A percentile compares a stretch with the other conserved stretches of the same genome.
phyloP scores from a whole-genome alignment of 2,113 vertebrate genomes.

The Lophius piscatorius region DNA sequence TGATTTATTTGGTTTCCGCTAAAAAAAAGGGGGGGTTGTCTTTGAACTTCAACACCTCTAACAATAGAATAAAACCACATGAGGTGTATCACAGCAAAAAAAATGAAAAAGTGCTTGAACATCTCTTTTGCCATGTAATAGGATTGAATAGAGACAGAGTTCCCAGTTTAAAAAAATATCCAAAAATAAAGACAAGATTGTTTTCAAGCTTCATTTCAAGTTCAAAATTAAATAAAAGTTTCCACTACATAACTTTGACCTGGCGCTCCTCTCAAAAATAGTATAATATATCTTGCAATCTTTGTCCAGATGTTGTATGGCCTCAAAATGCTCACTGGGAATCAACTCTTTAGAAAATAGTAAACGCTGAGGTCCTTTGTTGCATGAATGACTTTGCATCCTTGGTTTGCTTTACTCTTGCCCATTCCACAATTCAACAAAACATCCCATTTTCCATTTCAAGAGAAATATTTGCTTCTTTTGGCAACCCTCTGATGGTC shows the following conservation, averaged over 20 bases:
- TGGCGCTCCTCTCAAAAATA: neutral
- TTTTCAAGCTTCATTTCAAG: no score
- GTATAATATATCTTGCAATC: slow-evolving; percentile 18
- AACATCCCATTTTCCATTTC: slow-evolving; percentile 60
- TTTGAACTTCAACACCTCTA: no score
- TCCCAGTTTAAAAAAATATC: slow-evolving; percentile 1
- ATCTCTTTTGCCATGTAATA: neutral
- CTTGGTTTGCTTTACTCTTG: slow-evolving; percentile 41
- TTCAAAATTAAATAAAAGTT: neutral
- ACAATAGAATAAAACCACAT: no score
- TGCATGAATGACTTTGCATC: slow-evolving; percentile 37
- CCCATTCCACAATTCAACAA: slow-evolving; percentile 42
- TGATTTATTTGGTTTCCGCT: no score
- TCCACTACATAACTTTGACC: neutral
- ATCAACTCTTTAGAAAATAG: slow-evolving; percentile 37
- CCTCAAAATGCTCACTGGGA: slow-evolving; percentile 42
- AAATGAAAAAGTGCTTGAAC: no score
- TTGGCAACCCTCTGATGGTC: slow-evolving; percentile 49
- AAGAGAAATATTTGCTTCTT: slow-evolving; percentile 61
- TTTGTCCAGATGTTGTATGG: slow-evolving; percentile 44
- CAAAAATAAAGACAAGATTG: no score
- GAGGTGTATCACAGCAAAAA: no score
- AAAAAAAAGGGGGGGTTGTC: no score
- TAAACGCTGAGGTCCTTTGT: slow-evolving; percentile 40
- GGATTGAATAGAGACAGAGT: no score